Evolutionary conservation across 2,113 vertebrate species (phyloP).

Genomic region (Neofelis nebulosa): DNA sequence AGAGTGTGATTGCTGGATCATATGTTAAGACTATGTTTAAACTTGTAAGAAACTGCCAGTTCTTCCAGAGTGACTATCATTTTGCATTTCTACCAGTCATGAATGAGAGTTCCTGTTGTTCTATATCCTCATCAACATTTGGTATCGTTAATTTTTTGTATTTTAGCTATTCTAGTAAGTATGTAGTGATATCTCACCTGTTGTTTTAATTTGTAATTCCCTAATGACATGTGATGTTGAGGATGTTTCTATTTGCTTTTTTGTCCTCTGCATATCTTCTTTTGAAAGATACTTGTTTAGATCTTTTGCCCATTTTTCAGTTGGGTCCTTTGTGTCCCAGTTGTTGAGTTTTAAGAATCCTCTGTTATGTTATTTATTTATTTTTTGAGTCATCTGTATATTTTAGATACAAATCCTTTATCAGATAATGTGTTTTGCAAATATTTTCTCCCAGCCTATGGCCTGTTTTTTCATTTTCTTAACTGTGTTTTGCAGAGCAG

Average conservation of each 20-base stretch:
- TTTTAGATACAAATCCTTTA: neutral
- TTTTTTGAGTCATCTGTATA: neutral
- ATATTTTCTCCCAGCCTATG: neutral
- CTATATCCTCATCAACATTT: neutral
- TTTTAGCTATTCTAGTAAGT: neutral
- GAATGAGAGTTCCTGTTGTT: neutral
- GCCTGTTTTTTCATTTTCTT: neutral
- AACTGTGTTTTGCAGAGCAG: neutral
- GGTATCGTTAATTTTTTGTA: neutral
- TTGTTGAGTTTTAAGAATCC: neutral
- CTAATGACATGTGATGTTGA: neutral
- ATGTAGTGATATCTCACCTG: neutral
- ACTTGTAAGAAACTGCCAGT: neutral
- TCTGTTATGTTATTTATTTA: neutral
- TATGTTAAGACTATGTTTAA: neutral
- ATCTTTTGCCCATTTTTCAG: neutral
- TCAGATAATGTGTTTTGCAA: neutral
- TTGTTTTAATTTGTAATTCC: neutral
- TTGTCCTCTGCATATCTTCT: neutral
- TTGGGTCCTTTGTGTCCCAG: neutral
- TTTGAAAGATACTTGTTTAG: neutral
- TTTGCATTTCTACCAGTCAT: neutral
- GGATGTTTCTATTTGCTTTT: neutral
- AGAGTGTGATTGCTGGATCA: neutral
- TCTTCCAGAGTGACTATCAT: neutral